phyloP scores from a whole-genome alignment of 2,113 vertebrate species.

The Sturnira hondurensis region DNA sequence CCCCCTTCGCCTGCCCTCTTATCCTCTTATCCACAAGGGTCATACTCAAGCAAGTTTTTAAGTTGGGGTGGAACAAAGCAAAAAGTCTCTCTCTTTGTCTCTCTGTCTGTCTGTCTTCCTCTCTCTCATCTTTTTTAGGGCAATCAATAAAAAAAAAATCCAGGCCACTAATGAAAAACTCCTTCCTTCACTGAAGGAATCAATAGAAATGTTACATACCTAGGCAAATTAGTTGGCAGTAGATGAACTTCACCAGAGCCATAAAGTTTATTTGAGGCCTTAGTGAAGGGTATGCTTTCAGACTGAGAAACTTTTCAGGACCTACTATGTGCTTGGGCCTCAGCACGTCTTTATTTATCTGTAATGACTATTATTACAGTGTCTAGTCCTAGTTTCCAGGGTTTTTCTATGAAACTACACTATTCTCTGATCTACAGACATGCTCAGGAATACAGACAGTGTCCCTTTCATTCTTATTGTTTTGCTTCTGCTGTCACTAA shows the following conservation, averaged over 20 bases:
- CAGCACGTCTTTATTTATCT: not conserved
- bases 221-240: not conserved
- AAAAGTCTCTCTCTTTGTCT: not conserved
- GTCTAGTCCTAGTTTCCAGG: not conserved
- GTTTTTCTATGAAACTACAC: not conserved
- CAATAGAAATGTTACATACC: not conserved
- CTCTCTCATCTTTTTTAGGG: not conserved
- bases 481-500: not conserved
- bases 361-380: not conserved
- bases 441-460: not conserved
- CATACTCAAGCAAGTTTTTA: not conserved
- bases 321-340: not conserved
- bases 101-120: not conserved
- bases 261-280: not conserved
- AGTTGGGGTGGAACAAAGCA: not conserved
- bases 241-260: not conserved
- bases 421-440: not conserved
- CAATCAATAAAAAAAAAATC: not conserved
- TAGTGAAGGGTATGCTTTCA: not conserved
- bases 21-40: constrained; percentile 47
- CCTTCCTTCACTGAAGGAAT: not conserved
- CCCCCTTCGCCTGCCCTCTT: constrained; percentile 34
- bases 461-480: not conserved
- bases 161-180: not conserved
- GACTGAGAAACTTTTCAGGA: not conserved